A percentile compares a stretch with the other conserved stretches of the same genome.
Evolutionary conservation across 2,797 vertebrate species (phyloP).

Genomic region (Acipenser oxyrinchus): DNA sequence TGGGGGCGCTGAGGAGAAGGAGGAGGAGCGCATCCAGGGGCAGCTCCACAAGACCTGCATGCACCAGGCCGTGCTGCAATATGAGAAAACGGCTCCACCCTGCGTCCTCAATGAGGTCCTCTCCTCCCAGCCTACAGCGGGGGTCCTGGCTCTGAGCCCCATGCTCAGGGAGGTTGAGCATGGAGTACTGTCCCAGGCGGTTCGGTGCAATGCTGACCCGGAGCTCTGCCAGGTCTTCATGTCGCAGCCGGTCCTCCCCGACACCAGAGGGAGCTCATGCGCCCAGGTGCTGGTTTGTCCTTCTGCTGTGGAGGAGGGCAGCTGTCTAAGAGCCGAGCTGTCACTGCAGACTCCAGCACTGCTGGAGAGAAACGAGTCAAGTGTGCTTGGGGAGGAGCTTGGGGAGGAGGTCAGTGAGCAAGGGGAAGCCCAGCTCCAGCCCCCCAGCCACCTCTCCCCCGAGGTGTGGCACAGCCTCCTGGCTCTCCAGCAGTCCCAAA

Average conservation of each 20-base stretch:
- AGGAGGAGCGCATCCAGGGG: no score
- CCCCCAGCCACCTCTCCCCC: background rate
- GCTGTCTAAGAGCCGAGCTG: slow-evolving; percentile 27
- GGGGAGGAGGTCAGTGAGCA: slow-evolving; percentile 14
- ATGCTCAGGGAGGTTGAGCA: slow-evolving; percentile 36
- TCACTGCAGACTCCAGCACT: slow-evolving; percentile 13
- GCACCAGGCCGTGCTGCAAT: no score
- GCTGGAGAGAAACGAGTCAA: slow-evolving; percentile 18
- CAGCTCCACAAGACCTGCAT: no score
- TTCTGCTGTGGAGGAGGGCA: background rate
- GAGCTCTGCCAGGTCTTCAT: slow-evolving; percentile 2
- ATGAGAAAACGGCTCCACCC: no score
- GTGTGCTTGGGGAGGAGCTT: background rate
- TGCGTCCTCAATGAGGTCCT: no score
- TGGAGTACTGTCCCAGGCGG: slow-evolving; percentile 24
- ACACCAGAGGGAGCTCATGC: slow-evolving; percentile 10
- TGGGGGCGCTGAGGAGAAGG: no score
- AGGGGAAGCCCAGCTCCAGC: slow-evolving; percentile 15
- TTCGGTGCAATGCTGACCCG: slow-evolving; percentile 41
- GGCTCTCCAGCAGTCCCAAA: slow-evolving; percentile 15
- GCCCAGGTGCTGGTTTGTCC: slow-evolving; percentile 4
- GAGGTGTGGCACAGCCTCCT: slow-evolving; percentile 11
- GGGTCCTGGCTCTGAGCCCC: slow-evolving; percentile 36
- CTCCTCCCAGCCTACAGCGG: background rate
- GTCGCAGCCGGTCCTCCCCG: slow-evolving; percentile 9